A percentile compares a stretch with the other conserved stretches of the same genome.
These are phyloP conservation scores for Octomys mimax DNA, from an alignment of 2,797 vertebrate species.

Conservation along the genomic window DNA sequence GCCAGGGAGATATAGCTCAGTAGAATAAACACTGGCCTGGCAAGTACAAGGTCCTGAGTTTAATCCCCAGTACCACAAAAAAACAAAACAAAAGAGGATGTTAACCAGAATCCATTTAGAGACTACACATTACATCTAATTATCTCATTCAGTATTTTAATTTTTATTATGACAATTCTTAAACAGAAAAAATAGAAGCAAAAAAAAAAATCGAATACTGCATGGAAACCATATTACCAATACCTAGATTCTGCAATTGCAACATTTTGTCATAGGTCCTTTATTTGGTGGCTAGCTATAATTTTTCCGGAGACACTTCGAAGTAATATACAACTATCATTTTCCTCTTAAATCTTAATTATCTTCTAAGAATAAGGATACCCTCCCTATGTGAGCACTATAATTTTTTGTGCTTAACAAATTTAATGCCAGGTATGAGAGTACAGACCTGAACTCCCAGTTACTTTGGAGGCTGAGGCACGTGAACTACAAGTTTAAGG, in stretches of 20 bases:
- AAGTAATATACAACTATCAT: background rate
- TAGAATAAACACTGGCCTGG: no score
- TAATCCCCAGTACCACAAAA: no score
- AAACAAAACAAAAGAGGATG: no score
- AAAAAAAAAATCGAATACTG: background rate
- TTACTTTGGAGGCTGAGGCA: background rate
- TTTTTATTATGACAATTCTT: background rate
- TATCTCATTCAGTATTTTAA: constrained; percentile 48
- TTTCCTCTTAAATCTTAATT: background rate
- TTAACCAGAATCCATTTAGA: background rate
- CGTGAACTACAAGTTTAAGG: background rate
- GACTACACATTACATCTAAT: background rate
- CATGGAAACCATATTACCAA: background rate
- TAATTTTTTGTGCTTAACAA: background rate
- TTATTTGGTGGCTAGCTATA: background rate
- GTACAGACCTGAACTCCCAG: background rate
- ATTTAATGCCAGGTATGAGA: background rate
- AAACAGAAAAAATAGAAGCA: background rate
- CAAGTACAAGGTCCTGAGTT: no score
- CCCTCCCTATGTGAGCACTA: background rate
- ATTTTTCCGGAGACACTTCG: constrained; percentile 44
- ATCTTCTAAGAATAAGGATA: constrained; percentile 22
- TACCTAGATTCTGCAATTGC: constrained; percentile 4
- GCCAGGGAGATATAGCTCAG: no score
- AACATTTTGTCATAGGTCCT: constrained; percentile 39